These are phyloP conservation scores for Drosophila pseudoananassae DNA, from an alignment of 1,140 invertebrate genomes.

Conservation along the genomic window DNA sequence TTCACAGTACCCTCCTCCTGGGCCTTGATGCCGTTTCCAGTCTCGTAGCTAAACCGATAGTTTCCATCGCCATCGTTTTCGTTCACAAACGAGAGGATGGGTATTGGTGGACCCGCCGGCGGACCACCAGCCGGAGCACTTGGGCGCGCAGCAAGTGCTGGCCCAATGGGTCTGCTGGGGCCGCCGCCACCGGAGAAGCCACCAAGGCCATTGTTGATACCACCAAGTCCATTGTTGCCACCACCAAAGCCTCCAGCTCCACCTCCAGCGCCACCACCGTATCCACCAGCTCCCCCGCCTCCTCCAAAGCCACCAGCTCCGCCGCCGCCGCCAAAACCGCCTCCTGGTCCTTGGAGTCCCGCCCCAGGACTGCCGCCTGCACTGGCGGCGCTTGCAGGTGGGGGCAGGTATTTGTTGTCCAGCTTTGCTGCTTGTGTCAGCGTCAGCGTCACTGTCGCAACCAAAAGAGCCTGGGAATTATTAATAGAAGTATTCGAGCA, in stretches of 20 bases:
- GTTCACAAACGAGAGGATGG: constrained; percentile 86
- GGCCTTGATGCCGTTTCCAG: constrained; percentile 89
- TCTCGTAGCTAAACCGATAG: constrained; percentile 85
- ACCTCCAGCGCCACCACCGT: constrained; percentile 65
- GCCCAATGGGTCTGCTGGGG: constrained; percentile 51
- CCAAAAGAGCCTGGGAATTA: constrained; percentile 70
- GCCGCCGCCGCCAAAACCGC: constrained; percentile 58
- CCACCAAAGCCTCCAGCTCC: constrained; percentile 60
- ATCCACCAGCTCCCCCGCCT: constrained; percentile 52
- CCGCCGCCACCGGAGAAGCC: constrained; percentile 72
- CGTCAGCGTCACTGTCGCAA: constrained; percentile 57
- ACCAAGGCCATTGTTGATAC: constrained; percentile 74
- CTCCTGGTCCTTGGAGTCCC: constrained; percentile 75
- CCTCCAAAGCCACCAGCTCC: constrained; percentile 41
- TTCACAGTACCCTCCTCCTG: constrained; percentile 88
- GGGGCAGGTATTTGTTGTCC: constrained; percentile 84
- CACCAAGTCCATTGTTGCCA: constrained; percentile 67
- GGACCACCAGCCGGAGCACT: constrained; percentile 45
- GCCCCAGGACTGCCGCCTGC: constrained; percentile 71
- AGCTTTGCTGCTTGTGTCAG: constrained; percentile 75
- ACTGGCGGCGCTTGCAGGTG: constrained; percentile 74
- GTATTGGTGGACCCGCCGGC: constrained; percentile 78
- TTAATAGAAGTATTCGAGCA: neutral
- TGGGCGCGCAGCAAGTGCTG: constrained; percentile 31
- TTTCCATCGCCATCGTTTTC: constrained; percentile 86